Percentiles rank a stretch among this genome's conserved stretches.
These are phyloP conservation scores for Coptodon bakossiorum DNA, from an alignment of 2,113 vertebrate species.

Conservation along the genomic window DNA sequence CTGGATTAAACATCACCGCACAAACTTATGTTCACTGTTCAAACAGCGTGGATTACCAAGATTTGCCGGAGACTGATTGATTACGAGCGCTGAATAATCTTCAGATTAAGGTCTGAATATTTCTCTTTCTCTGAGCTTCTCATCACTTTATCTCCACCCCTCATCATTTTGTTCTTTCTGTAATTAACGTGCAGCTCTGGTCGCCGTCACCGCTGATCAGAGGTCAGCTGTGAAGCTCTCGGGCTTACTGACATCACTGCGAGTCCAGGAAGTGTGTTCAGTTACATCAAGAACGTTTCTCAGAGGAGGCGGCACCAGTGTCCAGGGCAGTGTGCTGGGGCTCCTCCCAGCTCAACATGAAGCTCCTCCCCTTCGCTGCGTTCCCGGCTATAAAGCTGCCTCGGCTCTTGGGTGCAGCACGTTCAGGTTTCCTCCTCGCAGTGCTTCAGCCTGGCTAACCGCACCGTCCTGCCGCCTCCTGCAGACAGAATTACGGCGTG, in stretches of 20 bases:
- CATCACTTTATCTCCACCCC: conserved; percentile 14
- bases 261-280: background rate
- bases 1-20: background rate
- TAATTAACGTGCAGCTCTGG: background rate
- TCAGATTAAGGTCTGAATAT: conserved; percentile 45
- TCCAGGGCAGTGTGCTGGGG: background rate
- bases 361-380: background rate
- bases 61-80: conserved; percentile 35
- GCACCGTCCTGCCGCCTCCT: background rate
- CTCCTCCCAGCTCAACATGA: background rate
- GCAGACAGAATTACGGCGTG: background rate
- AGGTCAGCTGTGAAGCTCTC: background rate
- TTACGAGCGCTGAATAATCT: conserved; percentile 34
- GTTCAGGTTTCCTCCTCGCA: background rate
- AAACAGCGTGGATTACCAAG: background rate
- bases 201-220: background rate
- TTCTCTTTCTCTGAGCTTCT: conserved; percentile 26
- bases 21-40: background rate
- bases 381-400: background rate
- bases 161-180: conserved; percentile 6
- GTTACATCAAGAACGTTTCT: background rate
- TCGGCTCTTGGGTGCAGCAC: background rate
- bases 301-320: background rate
- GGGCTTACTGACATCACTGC: background rate
- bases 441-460: background rate